Conservation (phyloP, 1,140 invertebrate species). For the Eumeta japonica region DNA sequence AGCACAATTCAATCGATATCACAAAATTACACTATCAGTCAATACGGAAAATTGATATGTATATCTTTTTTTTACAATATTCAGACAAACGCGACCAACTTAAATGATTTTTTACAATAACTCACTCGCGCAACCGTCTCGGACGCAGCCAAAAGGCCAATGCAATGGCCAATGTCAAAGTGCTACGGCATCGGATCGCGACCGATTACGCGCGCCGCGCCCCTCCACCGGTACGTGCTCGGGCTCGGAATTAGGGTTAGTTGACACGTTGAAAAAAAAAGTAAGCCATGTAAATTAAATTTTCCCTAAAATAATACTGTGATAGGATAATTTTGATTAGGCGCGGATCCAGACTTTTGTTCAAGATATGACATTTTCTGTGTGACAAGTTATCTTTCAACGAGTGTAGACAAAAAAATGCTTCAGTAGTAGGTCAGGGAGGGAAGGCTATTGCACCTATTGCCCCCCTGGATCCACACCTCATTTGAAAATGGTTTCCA, state of each 20-base stretch:
- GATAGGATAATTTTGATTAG: no score
- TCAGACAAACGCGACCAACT: slow-evolving; percentile 7
- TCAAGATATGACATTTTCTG: no score
- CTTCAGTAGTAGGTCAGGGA: no score
- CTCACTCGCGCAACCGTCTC: slow-evolving; percentile 18
- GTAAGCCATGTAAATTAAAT: slow-evolving; percentile 13
- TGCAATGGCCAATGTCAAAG: slow-evolving; percentile 17
- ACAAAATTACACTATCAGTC: slow-evolving; percentile 11
- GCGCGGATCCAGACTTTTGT: no score
- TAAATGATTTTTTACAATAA: no score
- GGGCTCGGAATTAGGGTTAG: slow-evolving; percentile 1
- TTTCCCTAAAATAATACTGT: no score
- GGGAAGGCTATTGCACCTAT: no score
- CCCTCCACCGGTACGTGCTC: no score
- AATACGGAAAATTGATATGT: slow-evolving; percentile 3
- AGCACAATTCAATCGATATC: slow-evolving; percentile 5
- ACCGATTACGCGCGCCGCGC: slow-evolving; percentile 15
- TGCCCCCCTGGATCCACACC: no score
- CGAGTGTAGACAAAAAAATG: no score
- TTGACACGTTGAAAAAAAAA: slow-evolving; percentile 1
- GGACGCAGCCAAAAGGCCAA: slow-evolving; percentile 16
- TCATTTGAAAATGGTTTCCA: no score
- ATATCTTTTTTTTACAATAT: slow-evolving; percentile 19
- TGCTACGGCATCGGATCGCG: slow-evolving; percentile 17
- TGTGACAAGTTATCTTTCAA: no score